Base-by-base conservation (phyloP, 1,140 invertebrate genomes). In the Drosophila sechellia region DNA sequence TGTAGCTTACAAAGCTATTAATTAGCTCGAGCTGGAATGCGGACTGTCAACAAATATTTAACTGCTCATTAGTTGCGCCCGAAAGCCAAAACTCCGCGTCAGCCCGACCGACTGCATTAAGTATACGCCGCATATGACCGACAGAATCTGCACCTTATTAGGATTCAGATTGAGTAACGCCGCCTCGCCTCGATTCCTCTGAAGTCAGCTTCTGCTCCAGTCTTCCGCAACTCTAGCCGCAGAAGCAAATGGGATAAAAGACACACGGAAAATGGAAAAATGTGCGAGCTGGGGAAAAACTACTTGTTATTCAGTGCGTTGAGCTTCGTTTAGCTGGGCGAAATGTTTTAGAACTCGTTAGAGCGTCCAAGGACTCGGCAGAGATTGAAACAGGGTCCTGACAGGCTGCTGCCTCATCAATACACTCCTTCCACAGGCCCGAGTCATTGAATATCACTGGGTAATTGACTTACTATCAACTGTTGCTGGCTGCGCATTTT, bases 331-430 rank as follows among this genome's bases (percentile, higher is more conserved):
- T 87, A 87, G 84, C 66, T 77, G 79, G 84, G 79, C 83, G 71
- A 87, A 87, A 87, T 87, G 79, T 87, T 87, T 89, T 66, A 79
- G 79, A 87, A 79, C 83, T 87, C 84, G 83, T 87, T 87, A 86
- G 83, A 59, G 79, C 60, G 42, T 59, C 49, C 69, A 56, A 58
- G 71, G 54, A 45, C 27, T 37, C 45, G 39, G 37, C 61, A 56
- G 45, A 83, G 70, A 81, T 84, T 79, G 75, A 74, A 52, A 31
- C 35, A 13, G n/a, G 17, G 35, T 27, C 27, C 34, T 58, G 56
- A 58, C 69, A 69, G 61, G 53, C 65, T 45, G 74, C 46, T 45
- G 50, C 49, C 78, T 66, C 73, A 81, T 81, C 81, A 81, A 87
- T 86, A 75, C 61, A 46, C 59, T 53, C 43, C 17, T 49, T 34